Percentiles rank a stretch among this genome's conserved stretches.
These are phyloP conservation scores for Probaryconus sp. DNA, from an alignment of 1,140 invertebrate species.

Conservation along the genomic window DNA sequence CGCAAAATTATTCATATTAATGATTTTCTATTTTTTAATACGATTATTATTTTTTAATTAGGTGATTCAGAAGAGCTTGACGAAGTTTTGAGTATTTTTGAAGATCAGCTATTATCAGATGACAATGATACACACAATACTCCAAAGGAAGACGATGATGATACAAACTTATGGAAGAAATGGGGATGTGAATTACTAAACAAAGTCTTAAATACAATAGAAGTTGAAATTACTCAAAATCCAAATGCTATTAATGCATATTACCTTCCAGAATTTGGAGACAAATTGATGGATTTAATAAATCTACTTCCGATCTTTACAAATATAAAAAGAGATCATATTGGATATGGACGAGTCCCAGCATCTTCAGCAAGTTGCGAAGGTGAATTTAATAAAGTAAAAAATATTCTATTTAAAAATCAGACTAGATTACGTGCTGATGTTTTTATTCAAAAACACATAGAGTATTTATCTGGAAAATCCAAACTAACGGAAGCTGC, in stretches of 20 bases:
- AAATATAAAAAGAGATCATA: constrained; percentile 15
- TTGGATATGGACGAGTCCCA: constrained; percentile 33
- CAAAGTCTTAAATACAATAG: too few species aligned
- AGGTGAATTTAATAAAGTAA: constrained; percentile 28
- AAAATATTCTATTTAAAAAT: constrained; percentile 26
- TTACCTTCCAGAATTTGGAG: background rate
- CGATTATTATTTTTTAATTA: too few species aligned
- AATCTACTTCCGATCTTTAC: constrained; percentile 22
- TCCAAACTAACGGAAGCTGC: constrained; percentile 6
- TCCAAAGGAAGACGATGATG: too few species aligned
- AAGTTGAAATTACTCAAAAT: too few species aligned
- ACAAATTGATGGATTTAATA: constrained; percentile 18
- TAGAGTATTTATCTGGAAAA: constrained; percentile 18
- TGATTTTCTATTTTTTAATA: too few species aligned
- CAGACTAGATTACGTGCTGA: constrained; percentile 7
- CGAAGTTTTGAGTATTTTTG: too few species aligned
- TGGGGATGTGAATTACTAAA: too few species aligned
- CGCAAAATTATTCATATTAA: too few species aligned
- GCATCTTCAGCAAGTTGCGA: constrained; percentile 22
- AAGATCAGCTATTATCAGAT: too few species aligned
- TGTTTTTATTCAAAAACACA: constrained; percentile 23
- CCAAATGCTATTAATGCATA: constrained; percentile 1
- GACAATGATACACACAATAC: too few species aligned
- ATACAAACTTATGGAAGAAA: too few species aligned
- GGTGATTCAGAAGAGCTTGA: too few species aligned